Evolutionary conservation across 2,113 vertebrate species (phyloP), one percentile per base, ranked within the genome.

Genomic region (Rhabdornis inornatus): DNA sequence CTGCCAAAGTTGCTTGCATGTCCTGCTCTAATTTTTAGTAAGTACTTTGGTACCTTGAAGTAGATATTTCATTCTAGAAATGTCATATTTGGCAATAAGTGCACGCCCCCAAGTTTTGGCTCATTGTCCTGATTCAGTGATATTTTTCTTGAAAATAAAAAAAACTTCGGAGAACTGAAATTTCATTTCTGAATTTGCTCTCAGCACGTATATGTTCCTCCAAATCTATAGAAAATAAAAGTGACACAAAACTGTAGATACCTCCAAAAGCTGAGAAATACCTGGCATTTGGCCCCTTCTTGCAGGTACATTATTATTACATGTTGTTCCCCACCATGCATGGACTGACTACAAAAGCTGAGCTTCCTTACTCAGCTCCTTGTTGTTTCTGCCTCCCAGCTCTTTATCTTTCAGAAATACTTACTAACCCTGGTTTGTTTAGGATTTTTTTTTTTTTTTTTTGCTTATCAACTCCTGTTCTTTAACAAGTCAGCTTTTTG

Each of bases 401-500:
- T 72, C 44, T 66, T 91, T 65, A 49, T 64, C 70, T 57, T 91
- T 47, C 66, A 63, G 47, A 68, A 82, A 50, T 15, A 31, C 39
- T 27, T 33, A 83, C 21, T 42, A 82, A 59, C 35, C 59, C 19
- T 53, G n/a, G 21, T 76, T 69, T 69, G 47, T 77, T 77, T 59
- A 15, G 25, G 17, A 4, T 22, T 45, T 23, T 16, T 24, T 23
- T 74, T 35, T 45, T 31, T 64, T 42, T 31, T 27, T 19, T 44
- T 75, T 91, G 40, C 44, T 82, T 65, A 49, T 69, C 70, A 68
- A 28, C 44, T 79, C 37, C 49, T 64, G 61, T 55, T 33, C 40
- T 44, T 70, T 57, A 81, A 76, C 57, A 84, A 82, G 61, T 65
- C 57, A 57, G 40, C 37, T 83, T 94, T 80, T 77, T 87, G 70